Evolutionary conservation across 2,888 invertebrate species (phyloP).

Genomic region (Oscheius sp.): DNA sequence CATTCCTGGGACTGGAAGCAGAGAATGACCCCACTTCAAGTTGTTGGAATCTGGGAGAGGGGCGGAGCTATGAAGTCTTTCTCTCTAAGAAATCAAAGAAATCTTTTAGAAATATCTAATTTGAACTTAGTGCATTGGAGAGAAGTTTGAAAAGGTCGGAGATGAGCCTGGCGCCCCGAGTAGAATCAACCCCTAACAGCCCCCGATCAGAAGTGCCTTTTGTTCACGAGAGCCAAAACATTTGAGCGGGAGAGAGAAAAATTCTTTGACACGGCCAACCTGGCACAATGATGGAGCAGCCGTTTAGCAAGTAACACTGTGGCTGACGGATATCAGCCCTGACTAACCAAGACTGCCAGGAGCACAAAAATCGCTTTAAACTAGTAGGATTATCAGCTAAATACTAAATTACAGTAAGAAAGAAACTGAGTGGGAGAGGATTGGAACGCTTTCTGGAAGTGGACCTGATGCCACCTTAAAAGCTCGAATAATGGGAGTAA

Average conservation of each 20-base stretch:
- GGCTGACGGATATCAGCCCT: constrained; percentile 23
- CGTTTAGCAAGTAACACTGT: constrained; percentile 10
- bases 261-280: constrained; percentile 1
- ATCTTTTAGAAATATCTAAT: constrained; percentile 1
- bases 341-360: constrained; percentile 3
- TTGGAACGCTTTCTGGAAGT: background rate
- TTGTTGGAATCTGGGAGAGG: constrained; percentile 8
- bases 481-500: constrained; percentile 5
- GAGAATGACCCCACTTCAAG: constrained; percentile 5
- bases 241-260: background rate
- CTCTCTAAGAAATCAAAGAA: background rate
- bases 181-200: background rate
- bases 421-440: background rate
- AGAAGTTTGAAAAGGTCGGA: background rate
- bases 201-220: no score
- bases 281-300: constrained; percentile 21
- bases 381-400: no score
- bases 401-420: background rate
- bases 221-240: background rate
- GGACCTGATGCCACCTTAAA: background rate
- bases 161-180: constrained; percentile 1
- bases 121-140: background rate
- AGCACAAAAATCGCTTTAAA: no score
- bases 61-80: constrained; percentile 17
- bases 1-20: no score